A percentile compares a stretch with the other conserved stretches of the same genome.
Conservation (phyloP, 2,888 invertebrate genomes). For the Drosophila mercatorum region DNA sequence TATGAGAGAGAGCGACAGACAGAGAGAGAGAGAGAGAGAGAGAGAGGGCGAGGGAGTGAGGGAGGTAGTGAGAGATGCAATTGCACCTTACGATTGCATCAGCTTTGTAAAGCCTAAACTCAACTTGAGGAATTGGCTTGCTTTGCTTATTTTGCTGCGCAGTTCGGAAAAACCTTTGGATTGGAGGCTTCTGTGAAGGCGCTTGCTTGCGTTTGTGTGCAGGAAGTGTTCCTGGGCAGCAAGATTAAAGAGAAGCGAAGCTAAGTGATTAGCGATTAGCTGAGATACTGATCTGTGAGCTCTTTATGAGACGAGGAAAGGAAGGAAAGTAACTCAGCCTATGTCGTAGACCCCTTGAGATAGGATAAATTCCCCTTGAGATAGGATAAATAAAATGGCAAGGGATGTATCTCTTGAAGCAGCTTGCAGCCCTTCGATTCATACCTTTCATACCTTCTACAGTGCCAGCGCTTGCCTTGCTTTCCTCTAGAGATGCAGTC, state of each 20-base stretch:
- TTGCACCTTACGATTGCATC: constrained; percentile 64
- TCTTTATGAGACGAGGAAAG: too few species aligned
- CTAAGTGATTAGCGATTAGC: too few species aligned
- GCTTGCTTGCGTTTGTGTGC: constrained; percentile 1
- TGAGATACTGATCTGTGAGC: too few species aligned
- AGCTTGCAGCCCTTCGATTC: too few species aligned
- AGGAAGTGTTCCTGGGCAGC: constrained; percentile 12
- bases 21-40: background rate
- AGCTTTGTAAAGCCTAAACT: constrained; percentile 39
- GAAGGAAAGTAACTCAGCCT: too few species aligned
- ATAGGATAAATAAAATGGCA: too few species aligned
- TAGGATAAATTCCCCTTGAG: too few species aligned
- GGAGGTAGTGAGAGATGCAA: constrained; percentile 32
- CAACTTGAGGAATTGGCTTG: constrained; percentile 21
- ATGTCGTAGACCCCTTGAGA: too few species aligned
- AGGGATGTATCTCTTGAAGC: too few species aligned
- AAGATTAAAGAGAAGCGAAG: background rate
- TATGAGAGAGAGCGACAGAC: background rate
- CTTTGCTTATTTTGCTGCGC: constrained; percentile 43
- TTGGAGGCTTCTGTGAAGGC: constrained; percentile 6
- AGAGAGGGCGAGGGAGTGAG: background rate
- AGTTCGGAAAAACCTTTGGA: constrained; percentile 65
- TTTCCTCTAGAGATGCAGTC: background rate
- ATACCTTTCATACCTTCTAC: too few species aligned
- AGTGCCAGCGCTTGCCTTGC: background rate